Percentiles rank a stretch among this genome's conserved stretches.
Evolutionary conservation across 1,140 invertebrate species (phyloP).

Genomic region (Oryzaephilus surinamensis): DNA sequence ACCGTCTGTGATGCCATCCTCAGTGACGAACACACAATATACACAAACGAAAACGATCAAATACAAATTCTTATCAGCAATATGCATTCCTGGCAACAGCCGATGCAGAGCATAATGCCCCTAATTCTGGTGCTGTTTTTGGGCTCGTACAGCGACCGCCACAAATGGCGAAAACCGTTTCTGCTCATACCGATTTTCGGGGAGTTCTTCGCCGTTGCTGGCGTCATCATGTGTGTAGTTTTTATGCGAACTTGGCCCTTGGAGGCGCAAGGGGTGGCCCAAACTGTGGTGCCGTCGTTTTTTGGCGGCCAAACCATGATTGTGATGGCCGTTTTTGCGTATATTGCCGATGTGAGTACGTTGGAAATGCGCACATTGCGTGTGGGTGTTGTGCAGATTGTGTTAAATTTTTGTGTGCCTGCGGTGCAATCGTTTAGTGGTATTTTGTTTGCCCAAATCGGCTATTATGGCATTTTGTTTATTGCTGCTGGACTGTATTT

Average conservation of each 20-base stretch:
- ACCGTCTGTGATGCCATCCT: conserved; percentile 37
- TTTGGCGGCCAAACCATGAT: conserved; percentile 44
- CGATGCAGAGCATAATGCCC: conserved; percentile 36
- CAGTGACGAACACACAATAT: conserved; percentile 28
- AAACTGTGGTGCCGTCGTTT: conserved; percentile 43
- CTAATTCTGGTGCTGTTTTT: conserved; percentile 50
- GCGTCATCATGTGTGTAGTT: conserved; percentile 42
- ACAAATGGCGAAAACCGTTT: conserved; percentile 51
- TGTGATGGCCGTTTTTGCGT: conserved; percentile 45
- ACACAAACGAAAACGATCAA: conserved; percentile 18
- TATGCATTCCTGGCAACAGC: conserved; percentile 33
- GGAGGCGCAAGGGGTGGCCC: conserved; percentile 42
- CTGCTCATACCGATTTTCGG: conserved; percentile 49
- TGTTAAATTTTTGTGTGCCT: conserved; percentile 31
- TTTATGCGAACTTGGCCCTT: conserved; percentile 42
- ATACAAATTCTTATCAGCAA: conserved; percentile 30
- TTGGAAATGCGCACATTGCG: conserved; percentile 43
- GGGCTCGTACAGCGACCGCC: conserved; percentile 53
- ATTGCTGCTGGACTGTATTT: conserved; percentile 21
- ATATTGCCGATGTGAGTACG: conserved; percentile 46
- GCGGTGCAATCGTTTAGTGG: conserved; percentile 27
- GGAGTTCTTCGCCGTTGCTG: conserved; percentile 40
- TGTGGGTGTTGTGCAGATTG: conserved; percentile 44
- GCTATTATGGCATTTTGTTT: conserved; percentile 26
- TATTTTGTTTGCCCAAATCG: conserved; percentile 22